phyloP scores from a whole-genome alignment of 1,140 invertebrate species.

The Thalassaphorura encarpata region DNA sequence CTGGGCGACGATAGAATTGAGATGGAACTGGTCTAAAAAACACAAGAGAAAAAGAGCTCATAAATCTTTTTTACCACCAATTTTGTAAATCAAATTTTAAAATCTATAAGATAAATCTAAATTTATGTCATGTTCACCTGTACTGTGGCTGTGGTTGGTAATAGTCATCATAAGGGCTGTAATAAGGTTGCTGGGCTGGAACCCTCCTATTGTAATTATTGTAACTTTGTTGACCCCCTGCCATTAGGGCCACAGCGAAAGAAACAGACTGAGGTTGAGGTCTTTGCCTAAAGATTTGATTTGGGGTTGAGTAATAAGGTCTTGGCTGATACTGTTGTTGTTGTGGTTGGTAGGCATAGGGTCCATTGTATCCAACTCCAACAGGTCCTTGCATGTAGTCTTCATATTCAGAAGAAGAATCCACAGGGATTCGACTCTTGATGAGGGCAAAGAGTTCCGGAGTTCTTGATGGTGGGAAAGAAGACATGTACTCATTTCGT shows the following conservation, averaged over 20 bases:
- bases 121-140: too few species aligned
- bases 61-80: neutral
- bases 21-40: neutral
- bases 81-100: neutral
- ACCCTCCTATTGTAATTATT: too few species aligned
- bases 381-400: neutral
- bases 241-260: too few species aligned
- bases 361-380: neutral
- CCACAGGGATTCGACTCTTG: slow-evolving; percentile 1
- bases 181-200: too few species aligned
- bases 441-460: slow-evolving; percentile 24
- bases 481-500: slow-evolving; percentile 5
- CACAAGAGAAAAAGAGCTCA: neutral
- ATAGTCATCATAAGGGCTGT: too few species aligned
- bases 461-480: slow-evolving; percentile 27
- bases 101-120: too few species aligned
- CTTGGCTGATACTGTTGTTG: neutral
- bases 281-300: too few species aligned
- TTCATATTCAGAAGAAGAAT: neutral
- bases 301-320: too few species aligned
- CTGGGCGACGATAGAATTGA: too few species aligned
- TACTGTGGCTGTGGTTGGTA: too few species aligned
- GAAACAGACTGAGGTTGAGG: too few species aligned
- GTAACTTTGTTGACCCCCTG: too few species aligned
- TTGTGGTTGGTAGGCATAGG: neutral